phyloP scores from a whole-genome alignment of 2,113 vertebrate genomes.

The Periophthalmus modestus region DNA sequence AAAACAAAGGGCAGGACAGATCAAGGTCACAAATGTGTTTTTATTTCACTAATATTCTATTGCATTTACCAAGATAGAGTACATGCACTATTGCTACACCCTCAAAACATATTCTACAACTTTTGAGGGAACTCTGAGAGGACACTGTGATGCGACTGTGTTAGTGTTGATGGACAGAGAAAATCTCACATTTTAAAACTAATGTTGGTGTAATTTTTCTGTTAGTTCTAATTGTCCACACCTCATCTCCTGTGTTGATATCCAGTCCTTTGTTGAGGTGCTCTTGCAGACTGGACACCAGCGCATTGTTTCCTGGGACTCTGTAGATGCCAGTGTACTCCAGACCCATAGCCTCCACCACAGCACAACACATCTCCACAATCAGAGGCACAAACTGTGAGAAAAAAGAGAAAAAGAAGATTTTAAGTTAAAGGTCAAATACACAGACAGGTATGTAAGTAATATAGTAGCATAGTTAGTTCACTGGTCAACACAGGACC shows the following conservation, averaged over 20 bases:
- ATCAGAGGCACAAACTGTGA: constrained; percentile 88
- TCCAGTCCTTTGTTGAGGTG: constrained; percentile 94
- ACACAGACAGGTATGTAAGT: background rate
- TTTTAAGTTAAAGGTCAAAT: background rate
- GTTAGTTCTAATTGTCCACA: constrained; percentile 39
- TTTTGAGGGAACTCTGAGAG: background rate
- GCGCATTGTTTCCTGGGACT: constrained; percentile 94
- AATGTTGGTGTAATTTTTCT: background rate
- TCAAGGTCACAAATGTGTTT: background rate
- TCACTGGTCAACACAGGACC: background rate
- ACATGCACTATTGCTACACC: background rate
- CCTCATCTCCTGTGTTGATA: constrained; percentile 92
- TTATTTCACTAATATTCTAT: background rate
- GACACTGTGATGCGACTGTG: background rate
- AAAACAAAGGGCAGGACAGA: constrained; percentile 28
- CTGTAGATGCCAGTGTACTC: constrained; percentile 96
- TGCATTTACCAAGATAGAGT: background rate
- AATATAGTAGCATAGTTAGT: background rate
- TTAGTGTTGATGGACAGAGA: background rate
- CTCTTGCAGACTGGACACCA: constrained; percentile 93
- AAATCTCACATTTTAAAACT: background rate
- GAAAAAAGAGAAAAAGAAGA: background rate
- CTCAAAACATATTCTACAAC: background rate
- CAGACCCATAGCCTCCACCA: constrained; percentile 90
- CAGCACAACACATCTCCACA: constrained; percentile 89